Evolutionary conservation across 23 tunicate species (phyloP), one percentile per base, ranked within the genome.

Genomic region (Corella eumyota): DNA sequence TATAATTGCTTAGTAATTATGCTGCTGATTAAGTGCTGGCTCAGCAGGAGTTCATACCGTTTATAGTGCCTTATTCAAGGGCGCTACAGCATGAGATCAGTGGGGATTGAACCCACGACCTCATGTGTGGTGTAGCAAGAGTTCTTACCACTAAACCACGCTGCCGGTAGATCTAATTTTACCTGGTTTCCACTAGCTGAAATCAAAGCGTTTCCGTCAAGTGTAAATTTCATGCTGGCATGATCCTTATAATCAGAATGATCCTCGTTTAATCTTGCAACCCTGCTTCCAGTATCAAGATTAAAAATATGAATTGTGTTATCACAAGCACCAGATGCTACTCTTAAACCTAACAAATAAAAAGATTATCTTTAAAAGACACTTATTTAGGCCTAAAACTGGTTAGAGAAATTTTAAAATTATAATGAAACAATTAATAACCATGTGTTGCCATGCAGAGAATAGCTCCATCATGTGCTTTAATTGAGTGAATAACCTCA

Each of bases 101-200:
- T n/a, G n/a, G n/a, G n/a, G n/a, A n/a, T n/a, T n/a, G n/a, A n/a
- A n/a, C n/a, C n/a, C n/a, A n/a, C n/a, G n/a, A n/a, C n/a, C n/a
- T n/a, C n/a, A n/a, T n/a, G n/a, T n/a, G n/a, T n/a, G n/a, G n/a
- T n/a, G n/a, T n/a, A n/a, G n/a, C n/a, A n/a, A n/a, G n/a, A n/a
- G n/a, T n/a, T n/a, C n/a, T n/a, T n/a, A n/a, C n/a, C n/a, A n/a
- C n/a, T n/a, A n/a, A n/a, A n/a, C n/a, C n/a, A n/a, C n/a, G n/a
- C n/a, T n/a, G n/a, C n/a, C n/a, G n/a, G n/a, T n/a, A n/a, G n/a
- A n/a, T n/a, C n/a, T n/a, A 13, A 52, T 26, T n/a, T 13, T 32
- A 79, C 88, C 74, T 64, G 51, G 7, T 38, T 45, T 20, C 88
- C 88, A 50, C 77, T 63, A 23, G 63, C 88, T 2, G 77, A 64